phyloP scores from a whole-genome alignment of 2,113 vertebrate species.

The Cyphotilapia sp. region DNA sequence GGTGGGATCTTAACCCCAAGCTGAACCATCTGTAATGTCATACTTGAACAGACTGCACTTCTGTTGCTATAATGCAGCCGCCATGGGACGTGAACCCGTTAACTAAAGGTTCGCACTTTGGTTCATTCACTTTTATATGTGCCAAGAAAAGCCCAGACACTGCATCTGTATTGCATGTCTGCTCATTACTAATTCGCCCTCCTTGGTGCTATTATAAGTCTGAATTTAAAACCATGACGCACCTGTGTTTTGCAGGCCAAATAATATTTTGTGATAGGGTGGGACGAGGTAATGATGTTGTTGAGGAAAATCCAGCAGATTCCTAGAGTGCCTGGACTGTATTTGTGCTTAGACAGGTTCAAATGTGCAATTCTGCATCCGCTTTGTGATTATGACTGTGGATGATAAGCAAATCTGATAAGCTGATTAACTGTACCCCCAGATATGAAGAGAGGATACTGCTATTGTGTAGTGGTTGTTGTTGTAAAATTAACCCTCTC shows the following conservation, averaged over 20 bases:
- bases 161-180: conserved; percentile 11
- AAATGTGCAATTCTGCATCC: conserved; percentile 26
- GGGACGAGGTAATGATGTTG: background rate
- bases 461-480: background rate
- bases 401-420: conserved; percentile 39
- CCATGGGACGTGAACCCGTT: background rate
- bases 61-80: background rate
- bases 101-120: background rate
- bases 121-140: conserved; percentile 19
- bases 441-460: conserved; percentile 5
- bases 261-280: background rate
- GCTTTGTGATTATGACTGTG: conserved; percentile 10
- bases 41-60: conserved; percentile 1
- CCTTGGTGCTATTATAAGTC: background rate
- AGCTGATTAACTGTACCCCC: conserved; percentile 37
- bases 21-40: conserved; percentile 40
- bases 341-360: conserved; percentile 5
- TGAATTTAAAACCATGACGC: background rate
- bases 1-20: conserved; percentile 25
- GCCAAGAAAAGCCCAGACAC: conserved; percentile 3
- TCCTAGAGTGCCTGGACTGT: background rate
- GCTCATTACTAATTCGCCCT: conserved; percentile 38
- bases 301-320: background rate
- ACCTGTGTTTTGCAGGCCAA: background rate
- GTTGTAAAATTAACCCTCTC: background rate